A percentile compares a stretch with the other conserved stretches of the same genome.
phyloP scores from a whole-genome alignment of 2,888 invertebrate species.

The Cantharis rustica region DNA sequence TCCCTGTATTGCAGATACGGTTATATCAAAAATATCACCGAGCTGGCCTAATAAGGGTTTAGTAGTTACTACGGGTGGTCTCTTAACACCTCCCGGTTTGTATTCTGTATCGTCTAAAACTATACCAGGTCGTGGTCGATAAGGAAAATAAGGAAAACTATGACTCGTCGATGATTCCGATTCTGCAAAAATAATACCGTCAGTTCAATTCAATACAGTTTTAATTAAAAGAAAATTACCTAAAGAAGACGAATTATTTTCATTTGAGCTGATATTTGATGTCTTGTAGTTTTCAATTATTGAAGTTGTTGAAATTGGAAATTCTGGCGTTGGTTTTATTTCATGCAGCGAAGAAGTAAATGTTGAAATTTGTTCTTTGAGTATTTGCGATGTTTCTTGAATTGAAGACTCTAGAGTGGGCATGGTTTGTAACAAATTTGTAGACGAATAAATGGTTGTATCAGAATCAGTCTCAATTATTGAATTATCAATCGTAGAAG shows the following conservation, averaged over 20 bases:
- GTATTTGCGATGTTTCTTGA: constrained; percentile 48
- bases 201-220: too few relatives aligned
- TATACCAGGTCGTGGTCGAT: constrained; percentile 82
- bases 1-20: constrained; percentile 86
- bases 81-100: constrained; percentile 65
- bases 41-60: constrained; percentile 60
- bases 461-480: constrained; percentile 7
- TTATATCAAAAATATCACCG: constrained; percentile 86
- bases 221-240: not conserved
- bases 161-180: constrained; percentile 42
- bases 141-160: constrained; percentile 62
- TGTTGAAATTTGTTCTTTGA: constrained; percentile 34
- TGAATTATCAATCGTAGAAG: constrained; percentile 1
- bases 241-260: not conserved
- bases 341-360: constrained; percentile 32
- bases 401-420: constrained; percentile 56
- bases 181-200: not conserved
- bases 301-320: constrained; percentile 42
- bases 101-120: constrained; percentile 84
- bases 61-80: constrained; percentile 51
- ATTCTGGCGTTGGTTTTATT: constrained; percentile 55
- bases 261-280: not conserved
- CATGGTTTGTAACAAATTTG: constrained; percentile 41
- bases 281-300: not conserved
- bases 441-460: not conserved